A percentile compares a stretch with the other conserved stretches of the same genome.
Conservation (phyloP, 2,888 invertebrate species). For the Eretmocerus hayati region DNA sequence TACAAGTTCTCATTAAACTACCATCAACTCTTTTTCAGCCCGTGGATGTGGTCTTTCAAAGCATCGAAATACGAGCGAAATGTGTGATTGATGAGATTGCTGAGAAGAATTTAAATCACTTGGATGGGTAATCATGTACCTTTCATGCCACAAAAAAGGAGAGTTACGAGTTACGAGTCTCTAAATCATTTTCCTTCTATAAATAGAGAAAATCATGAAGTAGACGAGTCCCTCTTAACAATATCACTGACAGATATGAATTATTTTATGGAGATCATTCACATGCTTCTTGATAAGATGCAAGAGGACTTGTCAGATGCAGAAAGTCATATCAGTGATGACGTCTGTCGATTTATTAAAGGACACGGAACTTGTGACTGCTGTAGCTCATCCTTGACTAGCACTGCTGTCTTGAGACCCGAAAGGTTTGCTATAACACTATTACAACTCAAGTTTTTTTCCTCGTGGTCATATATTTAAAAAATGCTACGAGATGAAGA, state of each 20-base stretch:
- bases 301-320: not conserved
- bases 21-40: slow-evolving; percentile 22
- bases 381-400: not conserved
- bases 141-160: not conserved
- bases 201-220: not conserved
- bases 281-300: not conserved
- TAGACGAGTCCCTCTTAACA: not conserved
- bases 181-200: not conserved
- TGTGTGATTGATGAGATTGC: not conserved
- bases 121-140: not conserved
- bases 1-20: too few species aligned
- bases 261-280: not conserved
- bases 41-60: slow-evolving; percentile 27
- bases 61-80: slow-evolving; percentile 26
- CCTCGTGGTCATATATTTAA: too few species aligned
- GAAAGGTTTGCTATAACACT: slow-evolving; percentile 20
- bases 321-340: not conserved
- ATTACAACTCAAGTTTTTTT: too few species aligned
- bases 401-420: slow-evolving; percentile 21
- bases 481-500: too few species aligned
- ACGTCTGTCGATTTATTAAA: slow-evolving; percentile 9
- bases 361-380: slow-evolving; percentile 17
- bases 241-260: not conserved
- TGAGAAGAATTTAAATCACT: not conserved
- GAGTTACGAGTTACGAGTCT: too few species aligned